A percentile compares a stretch with the other conserved stretches of the same genome.
These are phyloP conservation scores for Ailurus styani DNA, from an alignment of 2,113 vertebrate species.

Conservation along the genomic window DNA sequence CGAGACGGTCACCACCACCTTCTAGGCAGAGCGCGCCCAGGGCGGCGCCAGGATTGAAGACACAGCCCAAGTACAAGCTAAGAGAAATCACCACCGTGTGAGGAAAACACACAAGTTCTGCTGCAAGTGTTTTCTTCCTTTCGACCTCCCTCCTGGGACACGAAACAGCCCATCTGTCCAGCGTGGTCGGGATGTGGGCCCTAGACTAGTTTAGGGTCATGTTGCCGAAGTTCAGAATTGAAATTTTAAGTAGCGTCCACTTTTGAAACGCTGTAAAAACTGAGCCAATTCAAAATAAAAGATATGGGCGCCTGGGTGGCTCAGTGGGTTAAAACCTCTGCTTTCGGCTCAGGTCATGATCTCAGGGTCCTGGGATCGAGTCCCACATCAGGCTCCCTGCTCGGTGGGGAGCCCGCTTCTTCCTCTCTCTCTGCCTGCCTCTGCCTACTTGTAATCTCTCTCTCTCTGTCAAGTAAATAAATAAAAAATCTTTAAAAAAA, in stretches of 20 bases:
- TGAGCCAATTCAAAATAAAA: not conserved
- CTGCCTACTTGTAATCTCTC: too few relatives aligned
- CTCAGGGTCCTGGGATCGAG: too few relatives aligned
- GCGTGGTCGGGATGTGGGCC: rapidly evolving
- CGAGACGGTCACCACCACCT: not conserved
- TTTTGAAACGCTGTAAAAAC: not conserved
- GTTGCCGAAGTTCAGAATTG: not conserved
- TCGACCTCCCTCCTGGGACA: rapidly evolving
- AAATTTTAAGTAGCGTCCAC: not conserved
- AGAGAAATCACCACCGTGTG: too few relatives aligned
- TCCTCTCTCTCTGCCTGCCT: too few relatives aligned
- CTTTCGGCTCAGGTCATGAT: too few relatives aligned
- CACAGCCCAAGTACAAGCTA: too few relatives aligned
- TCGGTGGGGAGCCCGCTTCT: too few relatives aligned
- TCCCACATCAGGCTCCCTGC: too few relatives aligned
- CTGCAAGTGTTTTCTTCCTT: not conserved
- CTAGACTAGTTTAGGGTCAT: not conserved
- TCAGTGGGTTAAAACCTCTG: too few relatives aligned
- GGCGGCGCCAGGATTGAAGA: not conserved
- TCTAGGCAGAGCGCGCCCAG: not conserved
- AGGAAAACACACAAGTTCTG: not conserved
- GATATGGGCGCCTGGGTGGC: too few relatives aligned
- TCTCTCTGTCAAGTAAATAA: too few relatives aligned
- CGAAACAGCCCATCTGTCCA: rapidly evolving
- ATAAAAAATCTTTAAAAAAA: too few relatives aligned